phyloP scores from a whole-genome alignment of 1,140 invertebrate species.

The Halictus rubicundus region DNA sequence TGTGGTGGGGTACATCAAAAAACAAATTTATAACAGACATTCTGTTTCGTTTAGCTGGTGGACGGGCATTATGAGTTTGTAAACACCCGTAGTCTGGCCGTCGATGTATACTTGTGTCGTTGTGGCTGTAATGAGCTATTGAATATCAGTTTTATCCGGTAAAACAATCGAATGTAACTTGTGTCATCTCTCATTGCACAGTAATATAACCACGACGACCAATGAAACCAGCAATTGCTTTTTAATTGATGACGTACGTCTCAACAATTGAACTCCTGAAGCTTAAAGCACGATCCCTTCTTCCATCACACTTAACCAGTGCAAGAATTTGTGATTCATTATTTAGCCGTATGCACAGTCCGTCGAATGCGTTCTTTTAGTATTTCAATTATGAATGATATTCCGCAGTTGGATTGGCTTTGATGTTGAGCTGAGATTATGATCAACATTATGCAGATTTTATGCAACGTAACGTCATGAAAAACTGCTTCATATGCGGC shows the following conservation, averaged over 20 bases:
- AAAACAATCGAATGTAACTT: slow-evolving; percentile 44
- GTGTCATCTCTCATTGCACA: slow-evolving; percentile 20
- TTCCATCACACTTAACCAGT: neutral
- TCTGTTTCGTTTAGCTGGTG: too few relatives aligned
- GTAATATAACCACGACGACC: slow-evolving; percentile 19
- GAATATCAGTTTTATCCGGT: slow-evolving; percentile 55
- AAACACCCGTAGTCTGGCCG: too few relatives aligned
- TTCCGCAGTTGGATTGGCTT: too few relatives aligned
- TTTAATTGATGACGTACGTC: slow-evolving; percentile 39
- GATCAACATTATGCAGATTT: too few relatives aligned
- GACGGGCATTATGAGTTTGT: too few relatives aligned
- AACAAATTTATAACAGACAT: too few relatives aligned
- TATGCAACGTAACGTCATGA: neutral
- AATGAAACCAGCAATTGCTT: slow-evolving; percentile 26
- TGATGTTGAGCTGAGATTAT: too few relatives aligned
- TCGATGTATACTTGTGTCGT: neutral
- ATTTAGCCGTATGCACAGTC: neutral
- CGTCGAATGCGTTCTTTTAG: neutral
- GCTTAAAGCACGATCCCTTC: neutral
- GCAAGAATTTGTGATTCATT: slow-evolving; percentile 1
- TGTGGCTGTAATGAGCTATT: slow-evolving; percentile 25
- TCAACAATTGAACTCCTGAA: slow-evolving; percentile 16
- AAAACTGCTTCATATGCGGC: neutral
- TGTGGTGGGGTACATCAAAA: too few relatives aligned
- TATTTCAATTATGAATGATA: neutral